Base-by-base conservation (phyloP, 2,888 invertebrate species). In the Copidosoma aretas region DNA sequence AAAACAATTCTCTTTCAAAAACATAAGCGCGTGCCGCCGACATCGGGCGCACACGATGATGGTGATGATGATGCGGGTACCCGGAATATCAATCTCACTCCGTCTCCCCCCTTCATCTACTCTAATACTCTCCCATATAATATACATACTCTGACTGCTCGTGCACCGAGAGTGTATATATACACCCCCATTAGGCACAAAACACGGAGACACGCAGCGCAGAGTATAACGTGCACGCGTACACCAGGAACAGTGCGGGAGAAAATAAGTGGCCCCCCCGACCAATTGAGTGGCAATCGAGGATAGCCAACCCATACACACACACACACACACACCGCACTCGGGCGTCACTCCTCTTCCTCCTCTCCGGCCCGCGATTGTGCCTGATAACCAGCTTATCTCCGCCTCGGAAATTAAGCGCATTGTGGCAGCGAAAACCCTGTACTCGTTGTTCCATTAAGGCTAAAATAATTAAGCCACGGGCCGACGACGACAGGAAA, bases 1-100 rank as follows among this genome's bases (percentile, higher is more conserved):
- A 54, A 68, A 64, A 64, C 78, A 80, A 80, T 80, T 80, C 64
- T 79, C 73, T 81, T 81, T 78, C 65, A 75, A 78, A 80, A 80
- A 80, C 75, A 80, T 19, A 15, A 46, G 22, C 51, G 1, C 17
- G 24, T 15, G 3, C 53, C 0, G 19, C 17, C 19, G 19, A 17
- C 49, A n/a, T n/a, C n/a, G n/a, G n/a, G n/a, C n/a, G n/a, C n/a
- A n/a, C n/a, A n/a, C n/a, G n/a, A n/a, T n/a, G n/a, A n/a, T n/a
- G n/a, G n/a, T n/a, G n/a, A n/a, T n/a, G 17, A 15, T 1, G 25
- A 68, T 68, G 68, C 67, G 67, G 67, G 67, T 46, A 46, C 15
- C 14, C 15, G 15, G 15, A 46, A 46, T 46, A 46, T 46, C 43
- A 46, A 15, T 22, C 22, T n/a, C 41, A 10, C 24, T 53, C 52